These are phyloP conservation scores for Reticulitermes lucifugus DNA, from an alignment of 2,888 invertebrate genomes.

Conservation along the genomic window DNA sequence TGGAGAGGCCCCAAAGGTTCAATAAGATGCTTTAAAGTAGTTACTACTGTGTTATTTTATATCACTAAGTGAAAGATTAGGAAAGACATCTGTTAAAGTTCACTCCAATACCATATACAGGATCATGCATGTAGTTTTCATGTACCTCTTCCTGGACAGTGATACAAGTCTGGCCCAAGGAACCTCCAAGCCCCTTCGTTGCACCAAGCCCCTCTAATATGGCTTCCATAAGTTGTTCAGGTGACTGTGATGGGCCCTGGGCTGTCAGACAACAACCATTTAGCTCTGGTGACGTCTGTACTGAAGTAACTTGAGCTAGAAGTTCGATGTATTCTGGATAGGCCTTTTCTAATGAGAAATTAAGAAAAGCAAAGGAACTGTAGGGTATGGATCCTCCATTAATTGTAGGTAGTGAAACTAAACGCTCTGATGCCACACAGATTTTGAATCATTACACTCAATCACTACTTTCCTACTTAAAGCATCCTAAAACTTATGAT, in stretches of 20 bases:
- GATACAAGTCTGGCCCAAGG: conserved; percentile 34
- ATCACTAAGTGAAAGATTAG: too few relatives aligned
- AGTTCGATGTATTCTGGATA: conserved; percentile 53
- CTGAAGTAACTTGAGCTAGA: conserved; percentile 50
- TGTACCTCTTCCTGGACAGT: conserved; percentile 38
- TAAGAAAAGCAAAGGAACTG: too few relatives aligned
- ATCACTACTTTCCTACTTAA: too few relatives aligned
- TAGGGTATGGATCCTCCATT: too few relatives aligned
- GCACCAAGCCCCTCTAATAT: conserved; percentile 46
- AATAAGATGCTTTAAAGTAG: too few relatives aligned
- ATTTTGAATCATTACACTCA: too few relatives aligned
- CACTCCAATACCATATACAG: neutral
- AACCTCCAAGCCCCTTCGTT: conserved; percentile 7
- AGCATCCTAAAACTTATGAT: too few relatives aligned
- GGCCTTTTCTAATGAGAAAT: conserved; percentile 47
- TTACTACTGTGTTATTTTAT: too few relatives aligned
- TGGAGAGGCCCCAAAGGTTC: too few relatives aligned
- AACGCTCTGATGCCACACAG: too few relatives aligned
- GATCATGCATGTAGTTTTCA: neutral
- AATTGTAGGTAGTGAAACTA: too few relatives aligned
- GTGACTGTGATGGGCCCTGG: conserved; percentile 28
- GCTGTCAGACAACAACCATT: conserved; percentile 20
- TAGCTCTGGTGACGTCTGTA: conserved; percentile 31
- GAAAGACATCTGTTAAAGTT: too few relatives aligned
- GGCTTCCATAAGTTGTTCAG: conserved; percentile 50